Percentiles rank a stretch among this genome's conserved stretches.
Conservation (phyloP, 2,797 vertebrate genomes). For the Nannoperca australis region DNA sequence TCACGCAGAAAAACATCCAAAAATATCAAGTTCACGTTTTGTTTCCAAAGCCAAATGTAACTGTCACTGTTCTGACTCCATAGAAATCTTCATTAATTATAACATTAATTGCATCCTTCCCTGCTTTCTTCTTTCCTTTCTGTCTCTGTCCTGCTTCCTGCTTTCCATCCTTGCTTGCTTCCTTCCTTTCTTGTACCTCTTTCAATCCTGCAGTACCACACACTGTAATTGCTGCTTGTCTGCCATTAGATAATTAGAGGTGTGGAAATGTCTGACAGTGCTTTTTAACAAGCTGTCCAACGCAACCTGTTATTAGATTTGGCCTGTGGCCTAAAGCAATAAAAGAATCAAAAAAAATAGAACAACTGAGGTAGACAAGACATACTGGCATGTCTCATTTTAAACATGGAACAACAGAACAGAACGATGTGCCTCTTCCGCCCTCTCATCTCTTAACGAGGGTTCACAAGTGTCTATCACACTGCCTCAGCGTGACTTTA, state of each 20-base stretch:
- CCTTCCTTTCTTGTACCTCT: constrained; percentile 8
- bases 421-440: not conserved
- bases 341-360: not conserved
- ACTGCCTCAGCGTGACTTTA: not conserved
- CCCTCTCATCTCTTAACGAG: not conserved
- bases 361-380: not conserved
- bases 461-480: not conserved
- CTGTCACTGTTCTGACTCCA: no score
- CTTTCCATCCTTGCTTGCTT: not conserved
- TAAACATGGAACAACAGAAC: not conserved
- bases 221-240: constrained; percentile 45
- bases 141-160: not conserved
- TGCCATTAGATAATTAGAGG: constrained; percentile 55
- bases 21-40: no score
- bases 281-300: constrained; percentile 48
- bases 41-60: no score
- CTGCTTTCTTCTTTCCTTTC: not conserved
- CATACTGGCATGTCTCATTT: not conserved
- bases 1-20: no score
- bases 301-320: constrained; percentile 40
- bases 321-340: constrained; percentile 13
- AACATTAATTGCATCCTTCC: constrained; percentile 11
- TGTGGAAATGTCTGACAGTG: constrained; percentile 44
- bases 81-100: constrained; percentile 1
- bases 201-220: constrained; percentile 14